These are phyloP conservation scores for Chironomus striatipennis DNA, from an alignment of 1,140 invertebrate species.

Conservation along the genomic window DNA sequence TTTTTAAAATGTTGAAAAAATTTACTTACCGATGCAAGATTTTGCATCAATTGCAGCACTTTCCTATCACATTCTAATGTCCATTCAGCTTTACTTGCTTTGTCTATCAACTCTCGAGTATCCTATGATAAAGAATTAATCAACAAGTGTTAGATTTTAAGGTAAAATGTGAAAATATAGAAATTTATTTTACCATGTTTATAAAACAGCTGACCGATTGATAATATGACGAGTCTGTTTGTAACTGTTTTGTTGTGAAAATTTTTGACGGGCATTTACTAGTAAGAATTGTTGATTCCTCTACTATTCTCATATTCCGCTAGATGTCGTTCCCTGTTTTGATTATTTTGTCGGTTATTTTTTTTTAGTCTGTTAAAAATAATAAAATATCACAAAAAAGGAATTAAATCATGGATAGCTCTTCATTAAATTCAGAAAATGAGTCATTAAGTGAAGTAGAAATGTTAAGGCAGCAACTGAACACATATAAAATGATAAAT, in stretches of 20 bases:
- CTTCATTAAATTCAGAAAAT: background rate
- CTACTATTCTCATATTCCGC: too few relatives aligned
- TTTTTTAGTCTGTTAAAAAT: too few relatives aligned
- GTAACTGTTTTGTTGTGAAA: too few relatives aligned
- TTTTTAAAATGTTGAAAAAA: background rate
- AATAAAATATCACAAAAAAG: too few relatives aligned
- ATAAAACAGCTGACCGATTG: background rate
- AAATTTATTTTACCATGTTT: conserved; percentile 5
- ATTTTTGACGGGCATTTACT: too few relatives aligned
- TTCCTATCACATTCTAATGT: background rate
- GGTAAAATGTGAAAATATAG: background rate
- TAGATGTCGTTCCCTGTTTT: too few relatives aligned
- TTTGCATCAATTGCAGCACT: background rate
- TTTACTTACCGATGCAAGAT: background rate
- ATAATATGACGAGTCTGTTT: too few relatives aligned
- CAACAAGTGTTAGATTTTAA: background rate
- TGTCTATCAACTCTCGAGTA: background rate
- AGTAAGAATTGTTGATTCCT: too few relatives aligned
- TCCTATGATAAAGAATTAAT: background rate
- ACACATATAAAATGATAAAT: background rate
- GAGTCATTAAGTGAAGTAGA: background rate
- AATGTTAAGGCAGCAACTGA: background rate
- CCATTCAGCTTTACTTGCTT: background rate
- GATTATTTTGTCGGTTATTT: too few relatives aligned
- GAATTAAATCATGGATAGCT: background rate